Percentiles rank a stretch among this genome's conserved stretches.
Evolutionary conservation across 2,113 vertebrate species (phyloP).

Genomic region (Varanus salvator): DNA sequence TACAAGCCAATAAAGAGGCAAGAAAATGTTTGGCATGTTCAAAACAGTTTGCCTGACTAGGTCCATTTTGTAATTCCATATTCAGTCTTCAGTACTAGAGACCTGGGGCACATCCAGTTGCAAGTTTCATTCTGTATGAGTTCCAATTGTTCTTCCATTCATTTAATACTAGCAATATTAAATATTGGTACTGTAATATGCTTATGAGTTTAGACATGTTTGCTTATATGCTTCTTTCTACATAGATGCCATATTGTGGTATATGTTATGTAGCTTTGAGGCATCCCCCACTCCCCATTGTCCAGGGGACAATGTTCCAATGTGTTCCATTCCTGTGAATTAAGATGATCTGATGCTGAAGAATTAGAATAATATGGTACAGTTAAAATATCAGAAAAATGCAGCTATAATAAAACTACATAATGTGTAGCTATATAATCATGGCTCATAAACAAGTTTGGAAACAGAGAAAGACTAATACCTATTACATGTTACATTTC

Average conservation of each 20-base stretch:
- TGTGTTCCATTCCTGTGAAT: neutral
- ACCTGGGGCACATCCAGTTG: neutral
- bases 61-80: neutral
- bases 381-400: neutral
- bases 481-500: too few species aligned
- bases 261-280: neutral
- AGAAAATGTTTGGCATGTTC: neutral
- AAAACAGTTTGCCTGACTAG: neutral
- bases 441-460: neutral
- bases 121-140: neutral
- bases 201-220: too few species aligned
- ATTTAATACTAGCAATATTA: neutral
- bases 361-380: neutral
- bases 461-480: neutral
- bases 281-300: too few species aligned
- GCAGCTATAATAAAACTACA: neutral
- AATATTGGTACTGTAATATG: too few species aligned
- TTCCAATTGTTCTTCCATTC: neutral
- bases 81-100: neutral
- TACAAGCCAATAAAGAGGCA: neutral
- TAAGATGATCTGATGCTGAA: too few species aligned
- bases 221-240: neutral
- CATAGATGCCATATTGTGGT: neutral
- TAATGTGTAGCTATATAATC: neutral
- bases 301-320: neutral